Base-by-base conservation (phyloP, 2,797 vertebrate species). In the Gouania willdenowi region DNA sequence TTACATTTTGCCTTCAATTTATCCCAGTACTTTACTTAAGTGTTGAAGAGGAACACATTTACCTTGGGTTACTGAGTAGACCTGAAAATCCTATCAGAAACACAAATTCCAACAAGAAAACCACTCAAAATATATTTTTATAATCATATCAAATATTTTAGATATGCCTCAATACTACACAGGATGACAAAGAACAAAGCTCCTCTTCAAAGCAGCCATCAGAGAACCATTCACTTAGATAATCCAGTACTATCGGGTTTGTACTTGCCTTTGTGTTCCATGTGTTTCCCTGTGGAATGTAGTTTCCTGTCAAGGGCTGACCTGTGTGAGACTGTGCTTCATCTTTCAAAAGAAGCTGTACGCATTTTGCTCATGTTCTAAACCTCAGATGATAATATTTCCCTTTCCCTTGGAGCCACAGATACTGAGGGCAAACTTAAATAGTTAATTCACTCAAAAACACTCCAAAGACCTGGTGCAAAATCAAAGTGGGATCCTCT, bases 261-360 rank as follows among this genome's bases (percentile, higher is more conserved):
- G 57, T 35, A 11, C 63, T 46, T 59, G 67, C 31, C 39, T 11
- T 60, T 68, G 77, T 65, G 62, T 66, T 27, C 60, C 67, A 60
- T 42, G 40, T 29, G 44, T 26, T 65, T 64, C 54, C 15, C 42
- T 40, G 52, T 56, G 73, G 68, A 51, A 63, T 43, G 39, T 18
- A 26, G 43, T 40, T 48, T 46, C 36, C 42, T 56, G 30, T 19
- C 19, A 46, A 31, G 27, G 49, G 42, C 35, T 18, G 19, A 24
- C 25, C 22, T 30, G 49, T 26, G 15, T 52, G 36, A 47, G 64
- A 56, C 54, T 16, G 11, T 4, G 7, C n/a, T n/a, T n/a, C n/a
- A 18, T 2, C 19, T 6, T 20, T 4, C 19, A 20, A n/a, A n/a
- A n/a, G n/a, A n/a, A n/a, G n/a, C n/a, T n/a, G n/a, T n/a, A n/a